Conservation (phyloP, 2,888 invertebrate genomes). For the Phortica okadai region DNA sequence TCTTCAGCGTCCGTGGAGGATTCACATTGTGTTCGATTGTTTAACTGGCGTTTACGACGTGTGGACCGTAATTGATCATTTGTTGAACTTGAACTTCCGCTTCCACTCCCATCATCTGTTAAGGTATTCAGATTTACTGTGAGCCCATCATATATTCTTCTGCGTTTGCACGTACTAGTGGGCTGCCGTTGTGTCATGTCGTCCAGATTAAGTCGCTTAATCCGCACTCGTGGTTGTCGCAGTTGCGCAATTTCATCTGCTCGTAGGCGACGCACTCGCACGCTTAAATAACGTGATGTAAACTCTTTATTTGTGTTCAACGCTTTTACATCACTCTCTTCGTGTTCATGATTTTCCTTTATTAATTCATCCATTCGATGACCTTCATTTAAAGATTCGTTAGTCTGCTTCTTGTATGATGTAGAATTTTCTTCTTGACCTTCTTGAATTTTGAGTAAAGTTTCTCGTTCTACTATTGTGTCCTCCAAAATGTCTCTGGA, state of each 20-base stretch:
- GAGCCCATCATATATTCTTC: background rate
- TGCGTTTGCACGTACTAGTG: background rate
- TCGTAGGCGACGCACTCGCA: conserved; percentile 44
- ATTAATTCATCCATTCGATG: too few relatives aligned
- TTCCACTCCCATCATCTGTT: background rate
- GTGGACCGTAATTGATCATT: background rate
- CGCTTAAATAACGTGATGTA: background rate
- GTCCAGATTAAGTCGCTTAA: conserved; percentile 55
- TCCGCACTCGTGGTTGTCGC: conserved; percentile 46
- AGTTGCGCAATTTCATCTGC: conserved; percentile 45
- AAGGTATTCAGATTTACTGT: background rate
- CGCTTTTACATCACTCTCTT: background rate
- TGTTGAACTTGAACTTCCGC: conserved; percentile 15
- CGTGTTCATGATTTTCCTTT: too few relatives aligned
- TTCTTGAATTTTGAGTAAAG: too few relatives aligned
- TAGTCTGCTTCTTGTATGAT: too few relatives aligned
- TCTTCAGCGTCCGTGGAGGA: conserved; percentile 34
- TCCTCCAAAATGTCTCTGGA: background rate
- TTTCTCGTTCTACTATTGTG: background rate
- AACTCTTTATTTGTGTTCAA: background rate
- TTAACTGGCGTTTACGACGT: conserved; percentile 28
- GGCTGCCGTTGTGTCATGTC: background rate
- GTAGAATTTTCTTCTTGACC: too few relatives aligned
- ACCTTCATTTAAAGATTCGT: too few relatives aligned
- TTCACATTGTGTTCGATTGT: conserved; percentile 47